Base-by-base conservation (phyloP, 1,140 invertebrate genomes). In the Temnothorax nylanderi region DNA sequence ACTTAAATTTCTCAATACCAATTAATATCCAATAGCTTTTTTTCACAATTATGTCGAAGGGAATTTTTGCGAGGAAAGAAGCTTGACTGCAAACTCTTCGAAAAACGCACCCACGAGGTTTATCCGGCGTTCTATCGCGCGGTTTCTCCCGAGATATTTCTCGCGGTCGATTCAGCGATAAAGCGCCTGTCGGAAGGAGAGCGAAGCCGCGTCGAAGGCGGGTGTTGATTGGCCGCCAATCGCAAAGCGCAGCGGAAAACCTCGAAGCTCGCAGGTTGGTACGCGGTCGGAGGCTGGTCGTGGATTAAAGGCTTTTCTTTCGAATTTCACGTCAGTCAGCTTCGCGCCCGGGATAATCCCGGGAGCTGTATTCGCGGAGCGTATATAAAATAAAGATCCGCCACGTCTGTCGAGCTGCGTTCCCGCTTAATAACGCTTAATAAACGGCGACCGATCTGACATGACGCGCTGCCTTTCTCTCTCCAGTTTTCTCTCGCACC, bases 251-350 rank as follows among this genome's bases (percentile, higher is more conserved):
- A 65, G 64, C 69, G 86, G 86, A 85, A 87, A 89, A 72, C 85
- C 78, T 78, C 41, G 77, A 78, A 87, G 86, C 77, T 89, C 77
- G 80, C 72, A 89, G 77, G 18, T 82, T 32, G 64, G 88, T 82
- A 71, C 41, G 85, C 34, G 54, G 81, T 69, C 41, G 81, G 81
- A 88, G 86, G 75, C 76, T 80, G 80, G 58, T 87, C 81, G 76
- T 58, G 94, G 93, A 94, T 94, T 95, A 95, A 94, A 93, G 93
- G 94, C 93, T 95, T 93, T 92, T 91, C 92, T 92, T 94, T 94
- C 93, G 91, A 94, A 93, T 94, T 94, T 94, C 92, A 92, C 88
- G 93, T 93, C 93, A 94, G 92, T 94, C 93, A 93, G 87, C 86
- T 77, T 78, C 87, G 90, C 90, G 77, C 89, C 88, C 91, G 76